Conservation (phyloP, 1,140 invertebrate genomes). For the Lepeophtheirus salmonis region DNA sequence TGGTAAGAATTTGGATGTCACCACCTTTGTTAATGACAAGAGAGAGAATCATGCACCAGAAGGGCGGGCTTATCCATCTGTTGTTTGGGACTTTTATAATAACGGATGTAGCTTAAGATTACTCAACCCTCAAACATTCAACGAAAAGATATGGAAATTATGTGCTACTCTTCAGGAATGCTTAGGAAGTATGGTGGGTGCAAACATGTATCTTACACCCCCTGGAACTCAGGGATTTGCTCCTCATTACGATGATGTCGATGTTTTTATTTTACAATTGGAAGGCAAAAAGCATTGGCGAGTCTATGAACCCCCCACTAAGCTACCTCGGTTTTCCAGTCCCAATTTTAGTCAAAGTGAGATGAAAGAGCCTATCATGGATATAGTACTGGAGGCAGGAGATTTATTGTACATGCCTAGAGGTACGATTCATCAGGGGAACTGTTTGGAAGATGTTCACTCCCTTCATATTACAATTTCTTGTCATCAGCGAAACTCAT, state of each 20-base stretch:
- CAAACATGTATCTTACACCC: constrained; percentile 65
- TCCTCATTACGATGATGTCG: constrained; percentile 95
- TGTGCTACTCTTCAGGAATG: constrained; percentile 70
- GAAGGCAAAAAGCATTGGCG: constrained; percentile 90
- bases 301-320: constrained; percentile 51
- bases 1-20: constrained; percentile 73
- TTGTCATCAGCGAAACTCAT: constrained; percentile 71
- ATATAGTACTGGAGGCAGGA: constrained; percentile 58
- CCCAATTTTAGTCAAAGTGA: constrained; percentile 57
- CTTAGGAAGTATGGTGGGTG: constrained; percentile 39
- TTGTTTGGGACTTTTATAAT: constrained; percentile 75
- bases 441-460: constrained; percentile 48
- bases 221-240: constrained; percentile 88
- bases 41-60: constrained; percentile 70
- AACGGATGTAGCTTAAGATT: constrained; percentile 77
- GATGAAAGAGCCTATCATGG: constrained; percentile 52
- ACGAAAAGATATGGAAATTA: constrained; percentile 37
- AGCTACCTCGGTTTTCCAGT: constrained; percentile 58
- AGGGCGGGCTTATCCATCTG: constrained; percentile 45
- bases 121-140: constrained; percentile 80
- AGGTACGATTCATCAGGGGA: constrained; percentile 78
- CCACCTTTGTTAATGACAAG: constrained; percentile 53
- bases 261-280: constrained; percentile 88
- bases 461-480: constrained; percentile 84
- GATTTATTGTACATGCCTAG: constrained; percentile 77